Evolutionary conservation across 1,140 invertebrate genomes (phyloP).

Genomic region (Periplaneta americana): DNA sequence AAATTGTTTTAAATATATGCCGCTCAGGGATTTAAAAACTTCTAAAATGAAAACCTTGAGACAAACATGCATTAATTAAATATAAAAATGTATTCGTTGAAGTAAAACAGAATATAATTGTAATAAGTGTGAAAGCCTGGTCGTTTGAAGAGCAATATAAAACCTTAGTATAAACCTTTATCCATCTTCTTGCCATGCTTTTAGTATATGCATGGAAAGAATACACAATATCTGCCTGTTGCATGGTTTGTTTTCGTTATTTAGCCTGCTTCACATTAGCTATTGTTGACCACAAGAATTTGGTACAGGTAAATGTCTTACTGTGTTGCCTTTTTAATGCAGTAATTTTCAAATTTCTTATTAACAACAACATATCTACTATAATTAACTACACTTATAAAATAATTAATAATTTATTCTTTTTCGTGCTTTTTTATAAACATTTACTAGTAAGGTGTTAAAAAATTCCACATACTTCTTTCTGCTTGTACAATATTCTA

Average conservation of each 20-base stretch:
- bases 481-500: too few species aligned
- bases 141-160: neutral
- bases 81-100: neutral
- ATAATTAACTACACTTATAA: too few species aligned
- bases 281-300: neutral
- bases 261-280: neutral
- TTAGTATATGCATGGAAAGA: neutral
- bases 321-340: neutral
- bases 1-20: neutral
- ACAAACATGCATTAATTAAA: neutral
- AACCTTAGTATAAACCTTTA: neutral
- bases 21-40: neutral
- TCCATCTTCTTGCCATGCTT: neutral
- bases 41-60: neutral
- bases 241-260: neutral
- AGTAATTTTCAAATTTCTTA: too few species aligned
- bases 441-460: too few species aligned
- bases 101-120: neutral
- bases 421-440: too few species aligned
- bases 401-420: too few species aligned
- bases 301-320: neutral
- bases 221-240: neutral
- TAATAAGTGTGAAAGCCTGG: neutral
- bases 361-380: too few species aligned
- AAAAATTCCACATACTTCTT: too few species aligned